Conservation (phyloP, 1,140 invertebrate genomes). For the Aleiodes sp. region DNA sequence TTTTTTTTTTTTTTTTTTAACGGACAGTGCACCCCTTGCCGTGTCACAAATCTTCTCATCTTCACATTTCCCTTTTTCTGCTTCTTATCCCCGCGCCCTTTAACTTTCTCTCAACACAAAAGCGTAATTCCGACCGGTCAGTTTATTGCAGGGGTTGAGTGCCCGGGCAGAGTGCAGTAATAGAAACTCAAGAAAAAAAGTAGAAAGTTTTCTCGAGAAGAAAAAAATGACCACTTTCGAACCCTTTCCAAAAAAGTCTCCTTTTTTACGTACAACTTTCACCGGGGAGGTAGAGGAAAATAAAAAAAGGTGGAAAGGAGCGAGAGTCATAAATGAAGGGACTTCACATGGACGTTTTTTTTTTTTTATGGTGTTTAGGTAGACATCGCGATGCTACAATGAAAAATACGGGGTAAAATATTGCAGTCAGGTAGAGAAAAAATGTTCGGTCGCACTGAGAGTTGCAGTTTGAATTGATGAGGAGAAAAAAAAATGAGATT, state of each 20-base stretch:
- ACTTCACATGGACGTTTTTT: slow-evolving; percentile 28
- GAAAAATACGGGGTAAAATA: not conserved
- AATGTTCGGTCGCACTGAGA: slow-evolving; percentile 20
- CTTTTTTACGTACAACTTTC: slow-evolving; percentile 50
- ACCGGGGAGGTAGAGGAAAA: slow-evolving; percentile 29
- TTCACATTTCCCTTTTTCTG: too few relatives aligned
- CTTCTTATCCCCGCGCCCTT: slow-evolving; percentile 34
- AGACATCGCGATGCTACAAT: slow-evolving; percentile 38
- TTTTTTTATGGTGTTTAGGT: slow-evolving; percentile 63
- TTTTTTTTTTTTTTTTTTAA: slow-evolving; percentile 19
- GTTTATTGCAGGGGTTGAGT: slow-evolving; percentile 58
- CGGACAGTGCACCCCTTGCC: slow-evolving; percentile 26
- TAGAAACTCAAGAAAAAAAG: slow-evolving; percentile 37
- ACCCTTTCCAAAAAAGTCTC: slow-evolving; percentile 53
- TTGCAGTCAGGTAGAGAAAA: slow-evolving; percentile 46
- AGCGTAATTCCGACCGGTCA: slow-evolving; percentile 38
- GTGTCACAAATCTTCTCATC: slow-evolving; percentile 56
- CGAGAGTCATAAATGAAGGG: slow-evolving; percentile 49
- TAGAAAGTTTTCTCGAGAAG: slow-evolving; percentile 49
- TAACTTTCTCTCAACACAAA: slow-evolving; percentile 54
- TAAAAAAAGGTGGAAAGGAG: slow-evolving; percentile 19
- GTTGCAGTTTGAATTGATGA: not conserved
- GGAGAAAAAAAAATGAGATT: not conserved
- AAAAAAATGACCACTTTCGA: slow-evolving; percentile 42
- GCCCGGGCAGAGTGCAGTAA: not conserved